Conservation (phyloP, 2,888 invertebrate species). For the Drosophila recens region DNA sequence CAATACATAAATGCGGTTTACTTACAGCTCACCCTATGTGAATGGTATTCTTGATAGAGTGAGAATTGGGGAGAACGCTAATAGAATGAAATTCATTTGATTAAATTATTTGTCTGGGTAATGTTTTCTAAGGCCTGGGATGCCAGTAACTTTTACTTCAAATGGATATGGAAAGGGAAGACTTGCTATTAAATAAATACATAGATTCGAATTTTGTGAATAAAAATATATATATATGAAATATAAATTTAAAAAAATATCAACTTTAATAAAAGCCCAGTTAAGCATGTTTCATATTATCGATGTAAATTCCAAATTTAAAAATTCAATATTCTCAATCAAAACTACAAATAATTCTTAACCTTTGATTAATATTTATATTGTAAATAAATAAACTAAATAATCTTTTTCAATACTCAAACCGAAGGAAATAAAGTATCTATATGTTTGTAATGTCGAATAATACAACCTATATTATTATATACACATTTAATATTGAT, state of each 20-base stretch:
- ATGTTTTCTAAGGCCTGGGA: slow-evolving; percentile 23
- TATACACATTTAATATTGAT: slow-evolving; percentile 2
- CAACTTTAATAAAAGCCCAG: background rate
- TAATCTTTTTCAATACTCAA: background rate
- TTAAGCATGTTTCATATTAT: slow-evolving; percentile 5
- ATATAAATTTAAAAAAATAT: background rate
- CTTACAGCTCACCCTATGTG: slow-evolving; percentile 29
- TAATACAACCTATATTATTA: background rate
- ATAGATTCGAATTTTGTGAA: slow-evolving; percentile 14
- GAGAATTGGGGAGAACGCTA: slow-evolving; percentile 42
- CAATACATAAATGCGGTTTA: slow-evolving; percentile 70
- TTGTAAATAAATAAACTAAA: background rate
- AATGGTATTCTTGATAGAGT: slow-evolving; percentile 22
- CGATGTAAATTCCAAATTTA: background rate
- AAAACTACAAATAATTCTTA: background rate
- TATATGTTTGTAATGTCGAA: slow-evolving; percentile 1
- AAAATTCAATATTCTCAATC: background rate
- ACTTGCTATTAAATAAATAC: background rate
- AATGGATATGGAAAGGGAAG: background rate
- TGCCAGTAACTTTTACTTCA: background rate
- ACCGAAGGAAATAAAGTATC: background rate
- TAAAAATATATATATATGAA: slow-evolving; percentile 3
- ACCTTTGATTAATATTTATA: background rate
- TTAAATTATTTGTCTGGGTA: slow-evolving; percentile 60
- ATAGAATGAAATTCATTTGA: slow-evolving; percentile 74